Conservation (phyloP, 1,140 invertebrate species). For the Hyles vespertilio region DNA sequence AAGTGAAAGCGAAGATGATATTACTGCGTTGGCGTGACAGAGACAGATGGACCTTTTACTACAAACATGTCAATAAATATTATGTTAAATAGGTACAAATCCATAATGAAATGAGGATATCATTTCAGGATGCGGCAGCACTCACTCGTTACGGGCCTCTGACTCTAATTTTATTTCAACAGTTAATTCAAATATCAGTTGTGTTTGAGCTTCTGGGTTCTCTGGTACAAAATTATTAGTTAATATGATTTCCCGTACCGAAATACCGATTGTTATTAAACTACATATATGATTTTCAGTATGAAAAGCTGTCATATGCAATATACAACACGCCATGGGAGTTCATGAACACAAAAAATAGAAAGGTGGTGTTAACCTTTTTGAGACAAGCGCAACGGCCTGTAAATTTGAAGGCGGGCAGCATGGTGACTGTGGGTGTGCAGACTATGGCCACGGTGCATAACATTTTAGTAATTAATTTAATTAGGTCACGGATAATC, state of each 20-base stretch:
- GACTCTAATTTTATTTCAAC: slow-evolving; percentile 12
- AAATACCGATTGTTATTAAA: too few relatives aligned
- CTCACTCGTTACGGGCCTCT: slow-evolving; percentile 9
- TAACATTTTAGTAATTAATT: neutral
- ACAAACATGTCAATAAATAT: neutral
- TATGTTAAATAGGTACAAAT: neutral
- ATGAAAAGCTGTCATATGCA: slow-evolving; percentile 17
- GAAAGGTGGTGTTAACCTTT: slow-evolving; percentile 19
- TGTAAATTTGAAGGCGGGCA: slow-evolving; percentile 24
- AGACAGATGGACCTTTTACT: neutral
- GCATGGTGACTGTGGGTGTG: slow-evolving; percentile 26
- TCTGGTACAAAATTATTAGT: neutral
- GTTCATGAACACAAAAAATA: slow-evolving; percentile 25
- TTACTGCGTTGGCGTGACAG: neutral
- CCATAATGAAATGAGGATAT: neutral
- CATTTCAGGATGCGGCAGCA: slow-evolving; percentile 8
- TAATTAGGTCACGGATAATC: too few relatives aligned
- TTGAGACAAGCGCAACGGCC: slow-evolving; percentile 18
- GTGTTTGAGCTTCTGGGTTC: slow-evolving; percentile 13
- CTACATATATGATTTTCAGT: slow-evolving; percentile 10
- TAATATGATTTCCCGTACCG: too few relatives aligned
- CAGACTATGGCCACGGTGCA: slow-evolving; percentile 30
- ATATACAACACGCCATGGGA: slow-evolving; percentile 30
- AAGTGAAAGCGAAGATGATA: neutral
- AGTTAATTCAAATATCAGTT: slow-evolving; percentile 12